Conservation (phyloP, 2,113 vertebrate species). For the Plestiodon gilberti region DNA sequence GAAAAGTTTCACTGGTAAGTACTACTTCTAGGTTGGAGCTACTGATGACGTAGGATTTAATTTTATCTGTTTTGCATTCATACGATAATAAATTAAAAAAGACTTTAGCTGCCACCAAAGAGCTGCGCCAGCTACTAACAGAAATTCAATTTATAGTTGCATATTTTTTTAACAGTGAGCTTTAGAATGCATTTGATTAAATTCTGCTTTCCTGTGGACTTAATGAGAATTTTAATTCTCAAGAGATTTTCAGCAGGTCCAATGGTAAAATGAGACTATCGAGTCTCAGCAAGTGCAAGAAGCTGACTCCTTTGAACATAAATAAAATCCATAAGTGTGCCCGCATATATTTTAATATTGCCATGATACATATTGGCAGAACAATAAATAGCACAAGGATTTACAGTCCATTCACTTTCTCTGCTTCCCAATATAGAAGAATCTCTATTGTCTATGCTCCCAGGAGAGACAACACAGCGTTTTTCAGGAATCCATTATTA, state of each 20-base stretch:
- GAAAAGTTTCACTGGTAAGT: conserved; percentile 75
- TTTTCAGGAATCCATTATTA: conserved; percentile 39
- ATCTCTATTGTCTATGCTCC: conserved; percentile 15
- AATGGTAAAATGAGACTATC: conserved; percentile 69
- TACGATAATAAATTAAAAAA: conserved; percentile 67
- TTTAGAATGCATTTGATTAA: conserved; percentile 68
- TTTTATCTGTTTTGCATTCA: conserved; percentile 67
- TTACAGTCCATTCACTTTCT: conserved; percentile 46
- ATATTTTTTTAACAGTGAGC: conserved; percentile 59
- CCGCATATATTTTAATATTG: conserved; percentile 68
- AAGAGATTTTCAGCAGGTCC: conserved; percentile 60
- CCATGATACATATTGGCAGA: conserved; percentile 63
- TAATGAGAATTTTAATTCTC: conserved; percentile 74
- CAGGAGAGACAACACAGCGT: conserved; percentile 34
- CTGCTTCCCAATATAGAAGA: conserved; percentile 52
- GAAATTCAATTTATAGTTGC: conserved; percentile 71
- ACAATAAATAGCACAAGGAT: conserved; percentile 65
- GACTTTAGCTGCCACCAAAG: conserved; percentile 56
- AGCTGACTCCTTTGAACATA: conserved; percentile 66
- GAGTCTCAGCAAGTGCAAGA: conserved; percentile 51
- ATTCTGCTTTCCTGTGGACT: conserved; percentile 68
- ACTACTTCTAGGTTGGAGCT: conserved; percentile 60
- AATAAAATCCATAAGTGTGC: conserved; percentile 70
- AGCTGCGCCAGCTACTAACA: conserved; percentile 57
- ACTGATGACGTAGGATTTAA: conserved; percentile 70